phyloP scores from a whole-genome alignment of 2,888 invertebrate species.

The Polia nebulosa region DNA sequence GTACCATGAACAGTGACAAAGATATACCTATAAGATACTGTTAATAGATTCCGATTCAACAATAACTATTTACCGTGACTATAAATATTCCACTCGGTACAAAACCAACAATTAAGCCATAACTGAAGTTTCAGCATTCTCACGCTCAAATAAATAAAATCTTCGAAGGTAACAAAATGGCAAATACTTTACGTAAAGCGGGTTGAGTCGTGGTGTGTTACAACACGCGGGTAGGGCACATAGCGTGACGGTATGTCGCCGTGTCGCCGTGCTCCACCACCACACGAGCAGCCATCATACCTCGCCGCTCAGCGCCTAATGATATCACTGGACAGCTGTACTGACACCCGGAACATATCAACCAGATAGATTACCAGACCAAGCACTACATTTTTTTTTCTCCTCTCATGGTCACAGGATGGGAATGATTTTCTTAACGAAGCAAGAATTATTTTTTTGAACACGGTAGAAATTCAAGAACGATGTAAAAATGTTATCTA shows the following conservation, averaged over 20 bases:
- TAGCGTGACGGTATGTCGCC: constrained; percentile 72
- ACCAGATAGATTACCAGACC: neutral
- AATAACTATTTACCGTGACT: neutral
- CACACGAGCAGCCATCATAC: constrained; percentile 40
- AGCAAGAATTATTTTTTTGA: neutral
- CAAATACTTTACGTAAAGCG: constrained; percentile 51
- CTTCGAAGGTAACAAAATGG: constrained; percentile 8
- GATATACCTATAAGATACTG: neutral
- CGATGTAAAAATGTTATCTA: no score
- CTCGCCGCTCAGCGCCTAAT: constrained; percentile 31
- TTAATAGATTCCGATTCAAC: neutral
- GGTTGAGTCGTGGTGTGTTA: constrained; percentile 55
- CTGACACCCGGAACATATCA: constrained; percentile 13
- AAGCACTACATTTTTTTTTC: neutral
- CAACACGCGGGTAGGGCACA: constrained; percentile 56
- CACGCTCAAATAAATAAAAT: constrained; percentile 38
- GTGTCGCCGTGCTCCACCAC: constrained; percentile 53
- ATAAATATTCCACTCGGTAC: neutral
- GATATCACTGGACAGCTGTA: constrained; percentile 38
- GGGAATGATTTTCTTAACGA: neutral
- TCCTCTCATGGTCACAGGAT: neutral
- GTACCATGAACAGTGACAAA: neutral
- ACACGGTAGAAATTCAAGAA: neutral
- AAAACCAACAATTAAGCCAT: neutral
- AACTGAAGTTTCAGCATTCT: constrained; percentile 27